Percentiles rank a stretch among this genome's conserved stretches.
Conservation (phyloP, 2,113 vertebrate genomes). For the Dasyprocta punctata region DNA sequence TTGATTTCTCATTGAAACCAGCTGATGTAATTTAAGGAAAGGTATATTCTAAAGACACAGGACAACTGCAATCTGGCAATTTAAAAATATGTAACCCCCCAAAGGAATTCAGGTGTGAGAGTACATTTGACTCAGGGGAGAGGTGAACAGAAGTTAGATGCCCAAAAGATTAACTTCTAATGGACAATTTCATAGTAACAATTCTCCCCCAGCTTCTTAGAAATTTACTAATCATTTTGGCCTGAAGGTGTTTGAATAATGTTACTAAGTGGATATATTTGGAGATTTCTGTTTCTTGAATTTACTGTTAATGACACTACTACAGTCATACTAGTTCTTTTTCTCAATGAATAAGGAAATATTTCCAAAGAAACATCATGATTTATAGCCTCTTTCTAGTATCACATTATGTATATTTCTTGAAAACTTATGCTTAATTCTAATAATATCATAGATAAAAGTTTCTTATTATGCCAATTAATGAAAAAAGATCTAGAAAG, state of each 20-base stretch:
- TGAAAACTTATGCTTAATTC: slow-evolving; percentile 36
- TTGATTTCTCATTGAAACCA: slow-evolving; percentile 25
- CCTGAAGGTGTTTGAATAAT: neutral
- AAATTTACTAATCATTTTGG: neutral
- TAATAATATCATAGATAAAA: slow-evolving; percentile 50
- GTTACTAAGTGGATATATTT: neutral
- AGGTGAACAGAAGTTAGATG: neutral
- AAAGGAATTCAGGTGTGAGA: neutral
- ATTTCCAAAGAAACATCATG: slow-evolving; percentile 9
- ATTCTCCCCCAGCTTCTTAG: neutral
- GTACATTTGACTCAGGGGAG: neutral
- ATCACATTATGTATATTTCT: slow-evolving; percentile 36
- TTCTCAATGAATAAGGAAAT: neutral
- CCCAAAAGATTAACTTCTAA: neutral
- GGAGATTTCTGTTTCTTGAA: slow-evolving; percentile 16
- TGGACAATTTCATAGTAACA: neutral
- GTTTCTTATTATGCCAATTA: slow-evolving; percentile 30
- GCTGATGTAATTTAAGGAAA: slow-evolving; percentile 38
- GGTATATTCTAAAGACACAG: neutral
- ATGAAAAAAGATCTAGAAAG: neutral
- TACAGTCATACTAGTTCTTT: slow-evolving; percentile 28
- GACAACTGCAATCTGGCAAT: neutral
- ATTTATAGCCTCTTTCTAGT: neutral
- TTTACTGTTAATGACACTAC: neutral
- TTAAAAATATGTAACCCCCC: slow-evolving; percentile 19